These are phyloP conservation scores for Branchinecta sandiegonensis DNA, from an alignment of 2,888 invertebrate genomes.

Conservation along the genomic window DNA sequence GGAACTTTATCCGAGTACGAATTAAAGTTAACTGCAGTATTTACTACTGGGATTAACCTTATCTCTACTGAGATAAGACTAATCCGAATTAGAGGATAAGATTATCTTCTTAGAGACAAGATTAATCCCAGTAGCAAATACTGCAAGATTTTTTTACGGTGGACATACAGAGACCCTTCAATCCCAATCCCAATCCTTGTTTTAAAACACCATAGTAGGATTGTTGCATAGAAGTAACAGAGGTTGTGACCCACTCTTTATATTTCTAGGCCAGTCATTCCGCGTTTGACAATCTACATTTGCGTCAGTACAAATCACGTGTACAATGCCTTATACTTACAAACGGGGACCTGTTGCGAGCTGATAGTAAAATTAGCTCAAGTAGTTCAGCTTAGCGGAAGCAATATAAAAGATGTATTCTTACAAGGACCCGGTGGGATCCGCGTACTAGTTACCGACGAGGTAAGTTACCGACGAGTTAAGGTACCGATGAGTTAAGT, in stretches of 20 bases:
- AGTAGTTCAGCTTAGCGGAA: conserved; percentile 40
- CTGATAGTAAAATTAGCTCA: conserved; percentile 48
- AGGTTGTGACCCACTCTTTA: conserved; percentile 22
- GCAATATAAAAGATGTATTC: conserved; percentile 45
- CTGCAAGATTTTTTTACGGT: too few species aligned
- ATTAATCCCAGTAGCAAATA: too few species aligned
- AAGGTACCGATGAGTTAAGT: conserved; percentile 35
- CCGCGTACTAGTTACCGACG: conserved; percentile 66
- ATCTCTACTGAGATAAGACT: too few species aligned
- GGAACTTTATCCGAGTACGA: too few species aligned
- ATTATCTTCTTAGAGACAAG: too few species aligned
- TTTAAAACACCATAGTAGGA: too few species aligned
- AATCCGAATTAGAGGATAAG: too few species aligned
- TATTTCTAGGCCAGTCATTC: conserved; percentile 46
- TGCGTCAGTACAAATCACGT: conserved; percentile 48
- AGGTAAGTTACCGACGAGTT: conserved; percentile 40
- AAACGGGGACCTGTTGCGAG: conserved; percentile 49
- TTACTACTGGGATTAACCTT: too few species aligned
- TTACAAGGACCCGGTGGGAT: conserved; percentile 71
- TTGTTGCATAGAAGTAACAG: not conserved
- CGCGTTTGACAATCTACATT: conserved; percentile 68
- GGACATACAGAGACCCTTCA: too few species aligned
- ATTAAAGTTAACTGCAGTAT: too few species aligned
- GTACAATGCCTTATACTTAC: conserved; percentile 69
- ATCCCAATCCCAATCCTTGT: too few species aligned